These are phyloP conservation scores for Eulemur albifrons DNA, from an alignment of 2,797 vertebrate genomes.

Conservation along the genomic window DNA sequence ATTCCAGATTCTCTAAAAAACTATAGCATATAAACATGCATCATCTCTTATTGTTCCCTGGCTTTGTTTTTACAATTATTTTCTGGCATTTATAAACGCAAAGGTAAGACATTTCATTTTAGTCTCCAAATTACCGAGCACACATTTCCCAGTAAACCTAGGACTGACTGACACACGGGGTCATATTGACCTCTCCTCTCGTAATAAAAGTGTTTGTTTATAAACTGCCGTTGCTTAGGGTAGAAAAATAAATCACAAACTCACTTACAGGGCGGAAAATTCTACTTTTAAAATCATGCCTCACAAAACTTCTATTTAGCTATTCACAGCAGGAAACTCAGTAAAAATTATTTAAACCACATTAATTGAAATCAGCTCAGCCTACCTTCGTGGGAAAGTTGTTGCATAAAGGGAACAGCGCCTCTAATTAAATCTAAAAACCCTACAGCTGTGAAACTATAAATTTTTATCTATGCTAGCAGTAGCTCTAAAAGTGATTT, in stretches of 20 bases:
- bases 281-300: conserved; percentile 60
- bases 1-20: neutral
- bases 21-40: neutral
- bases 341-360: conserved; percentile 78
- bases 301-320: conserved; percentile 67
- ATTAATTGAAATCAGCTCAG: conserved; percentile 79
- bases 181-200: neutral
- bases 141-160: neutral
- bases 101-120: neutral
- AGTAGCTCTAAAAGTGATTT: conserved; percentile 79
- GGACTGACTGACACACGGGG: neutral
- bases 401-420: conserved; percentile 76
- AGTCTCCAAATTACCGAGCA: neutral
- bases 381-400: conserved; percentile 74
- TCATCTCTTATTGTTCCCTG: neutral
- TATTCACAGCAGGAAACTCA: conserved; percentile 70
- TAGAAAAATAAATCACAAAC: neutral
- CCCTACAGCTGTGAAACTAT: conserved; percentile 81
- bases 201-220: conserved; percentile 19
- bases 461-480: conserved; percentile 80
- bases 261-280: neutral
- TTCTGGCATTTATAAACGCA: neutral
- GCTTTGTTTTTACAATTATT: neutral
- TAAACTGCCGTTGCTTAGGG: neutral
- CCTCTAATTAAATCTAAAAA: conserved; percentile 84